These are phyloP conservation scores for Subacronicta megacephala DNA, from an alignment of 2,888 invertebrate species.

Conservation along the genomic window DNA sequence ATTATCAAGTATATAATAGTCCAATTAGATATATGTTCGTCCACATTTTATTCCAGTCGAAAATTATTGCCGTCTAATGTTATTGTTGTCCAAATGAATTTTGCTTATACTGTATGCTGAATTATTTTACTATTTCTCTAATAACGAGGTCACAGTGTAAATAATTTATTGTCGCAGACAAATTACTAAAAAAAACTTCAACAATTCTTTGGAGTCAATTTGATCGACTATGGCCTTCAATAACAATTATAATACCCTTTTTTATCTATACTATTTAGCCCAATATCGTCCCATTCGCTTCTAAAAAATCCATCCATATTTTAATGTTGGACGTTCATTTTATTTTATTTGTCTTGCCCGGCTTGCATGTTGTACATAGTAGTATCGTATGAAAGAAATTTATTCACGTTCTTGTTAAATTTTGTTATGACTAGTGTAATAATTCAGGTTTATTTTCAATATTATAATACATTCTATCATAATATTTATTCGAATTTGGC, in stretches of 20 bases:
- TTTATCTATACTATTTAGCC: constrained; percentile 65
- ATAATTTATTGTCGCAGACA: constrained; percentile 38
- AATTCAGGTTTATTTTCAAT: constrained; percentile 70
- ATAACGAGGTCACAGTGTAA: constrained; percentile 60
- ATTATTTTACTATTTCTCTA: constrained; percentile 71
- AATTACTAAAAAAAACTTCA: constrained; percentile 48
- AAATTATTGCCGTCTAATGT: constrained; percentile 84
- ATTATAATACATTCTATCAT: constrained; percentile 43
- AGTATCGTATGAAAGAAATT: constrained; percentile 75
- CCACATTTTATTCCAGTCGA: constrained; percentile 85
- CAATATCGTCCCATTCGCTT: constrained; percentile 82
- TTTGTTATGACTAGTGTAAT: constrained; percentile 85
- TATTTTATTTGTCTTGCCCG: constrained; percentile 84
- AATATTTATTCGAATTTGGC: constrained; percentile 61
- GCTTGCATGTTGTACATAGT: constrained; percentile 86
- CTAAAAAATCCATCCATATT: constrained; percentile 83
- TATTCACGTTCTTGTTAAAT: constrained; percentile 84
- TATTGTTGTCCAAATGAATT: constrained; percentile 82
- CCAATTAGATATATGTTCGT: constrained; percentile 87
- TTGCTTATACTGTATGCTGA: constrained; percentile 72
- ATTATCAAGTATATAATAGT: constrained; percentile 81
- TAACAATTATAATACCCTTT: constrained; percentile 68
- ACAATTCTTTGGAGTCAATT: constrained; percentile 76
- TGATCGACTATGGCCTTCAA: constrained; percentile 69
- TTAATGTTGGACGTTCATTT: constrained; percentile 81